Percentiles rank a stretch among this genome's conserved stretches.
Conservation (phyloP, 1,140 invertebrate species). For the Oryzaephilus surinamensis region DNA sequence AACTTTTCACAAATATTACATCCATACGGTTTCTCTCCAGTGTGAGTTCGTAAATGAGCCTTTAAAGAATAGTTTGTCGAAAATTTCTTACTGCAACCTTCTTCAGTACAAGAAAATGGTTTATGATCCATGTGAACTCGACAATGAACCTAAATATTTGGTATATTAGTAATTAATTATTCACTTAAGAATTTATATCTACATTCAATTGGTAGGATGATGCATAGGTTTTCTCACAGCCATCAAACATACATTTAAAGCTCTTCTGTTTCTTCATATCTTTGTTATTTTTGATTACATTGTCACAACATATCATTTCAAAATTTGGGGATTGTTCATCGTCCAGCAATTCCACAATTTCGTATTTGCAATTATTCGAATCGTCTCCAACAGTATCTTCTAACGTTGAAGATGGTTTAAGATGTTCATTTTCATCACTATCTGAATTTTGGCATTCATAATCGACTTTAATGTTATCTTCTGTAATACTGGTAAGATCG, state of each 20-base stretch:
- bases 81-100: constrained; percentile 54
- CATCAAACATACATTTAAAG: constrained; percentile 38
- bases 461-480: too few relatives aligned
- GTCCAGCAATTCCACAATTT: too few relatives aligned
- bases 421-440: too few relatives aligned
- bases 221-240: constrained; percentile 44
- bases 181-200: constrained; percentile 8
- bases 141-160: constrained; percentile 58
- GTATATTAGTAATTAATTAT: constrained; percentile 21
- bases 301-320: too few relatives aligned
- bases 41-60: constrained; percentile 56
- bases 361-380: too few relatives aligned
- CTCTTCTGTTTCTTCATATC: constrained; percentile 12
- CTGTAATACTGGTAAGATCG: too few relatives aligned
- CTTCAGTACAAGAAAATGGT: constrained; percentile 49
- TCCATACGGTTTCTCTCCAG: constrained; percentile 58
- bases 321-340: too few relatives aligned
- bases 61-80: constrained; percentile 58
- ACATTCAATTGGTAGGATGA: constrained; percentile 49
- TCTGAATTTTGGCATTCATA: too few relatives aligned
- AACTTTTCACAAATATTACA: constrained; percentile 52
- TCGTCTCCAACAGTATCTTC: too few relatives aligned
- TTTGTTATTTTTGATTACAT: too few relatives aligned
- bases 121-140: constrained; percentile 51
- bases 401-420: too few relatives aligned